Base-by-base conservation (phyloP, 2,888 invertebrate genomes). In the Polydrusus pterygomalis region DNA sequence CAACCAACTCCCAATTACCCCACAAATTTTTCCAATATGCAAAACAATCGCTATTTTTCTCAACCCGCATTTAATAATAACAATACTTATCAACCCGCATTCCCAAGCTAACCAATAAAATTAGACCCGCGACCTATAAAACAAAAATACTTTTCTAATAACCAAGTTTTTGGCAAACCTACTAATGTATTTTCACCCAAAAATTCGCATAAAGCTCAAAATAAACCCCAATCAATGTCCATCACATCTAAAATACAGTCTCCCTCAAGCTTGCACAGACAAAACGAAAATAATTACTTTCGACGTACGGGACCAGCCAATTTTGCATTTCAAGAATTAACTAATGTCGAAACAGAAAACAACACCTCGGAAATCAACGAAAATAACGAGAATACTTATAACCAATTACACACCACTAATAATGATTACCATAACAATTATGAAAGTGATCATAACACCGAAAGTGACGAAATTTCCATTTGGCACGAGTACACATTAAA, bases 71-170 rank as follows among this genome's bases (percentile, higher is more conserved):
- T n/a, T 18, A 18, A 51, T 51, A 8, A n/a, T 3, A 15, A n/a
- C n/a, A n/a, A n/a, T n/a, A n/a, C n/a, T n/a, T 10, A 51, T 9
- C 18, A 18, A 20, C 30, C 30, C 0, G 3, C 38, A 47, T 75
- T 70, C 49, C 70, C 70, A 8, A 75, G 64, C 43, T 58, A 58
- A 63, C 79, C 80, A 25, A 45, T 45, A 43, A 78, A 80, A 62
- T 74, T 80, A 45, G 77, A 80, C 40, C 30, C 51, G 6, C 7
- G 68, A 56, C 72, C 71, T 25, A 34, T 72, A n/a, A n/a, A n/a
- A 47, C 67, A 68, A 68, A 67, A 54, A 30, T 45, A 72, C 13
- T 76, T 72, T 18, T 49, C 60, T 11, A 72, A 58, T 15, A 72
- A 71, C 11, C 68, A 76, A 58, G 72, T 76, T 49, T 76, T 68